These are phyloP conservation scores for Arenaria interpres DNA, from an alignment of 2,113 vertebrate species.

Conservation along the genomic window DNA sequence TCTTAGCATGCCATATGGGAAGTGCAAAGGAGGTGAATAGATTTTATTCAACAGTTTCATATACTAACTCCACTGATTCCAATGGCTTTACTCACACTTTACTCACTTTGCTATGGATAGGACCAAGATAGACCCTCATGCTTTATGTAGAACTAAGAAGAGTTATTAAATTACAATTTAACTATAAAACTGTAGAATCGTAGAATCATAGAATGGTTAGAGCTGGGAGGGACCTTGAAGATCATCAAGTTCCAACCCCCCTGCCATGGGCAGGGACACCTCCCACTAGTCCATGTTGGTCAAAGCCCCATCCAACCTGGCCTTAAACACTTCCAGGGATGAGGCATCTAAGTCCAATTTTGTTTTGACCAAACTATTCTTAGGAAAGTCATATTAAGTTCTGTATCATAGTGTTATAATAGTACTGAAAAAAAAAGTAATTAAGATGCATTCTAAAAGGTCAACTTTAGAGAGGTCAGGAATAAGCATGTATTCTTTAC, in stretches of 20 bases:
- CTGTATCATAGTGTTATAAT: background rate
- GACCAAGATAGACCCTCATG: background rate
- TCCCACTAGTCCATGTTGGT: background rate
- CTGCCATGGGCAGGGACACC: background rate
- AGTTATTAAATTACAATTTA: background rate
- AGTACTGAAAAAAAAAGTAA: background rate
- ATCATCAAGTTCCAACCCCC: background rate
- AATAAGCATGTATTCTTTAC: background rate
- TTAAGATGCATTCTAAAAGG: background rate
- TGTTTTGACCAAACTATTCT: background rate
- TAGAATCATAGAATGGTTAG: background rate
- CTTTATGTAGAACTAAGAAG: background rate
- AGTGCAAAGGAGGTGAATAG: background rate
- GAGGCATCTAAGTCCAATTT: background rate
- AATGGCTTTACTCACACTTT: background rate
- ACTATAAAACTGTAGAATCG: background rate
- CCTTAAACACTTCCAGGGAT: background rate
- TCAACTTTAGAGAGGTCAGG: background rate
- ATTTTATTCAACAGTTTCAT: background rate
- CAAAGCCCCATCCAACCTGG: background rate
- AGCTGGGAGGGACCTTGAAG: background rate
- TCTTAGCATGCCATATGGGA: background rate
- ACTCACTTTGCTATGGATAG: background rate
- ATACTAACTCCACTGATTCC: background rate
- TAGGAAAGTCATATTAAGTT: background rate